These are phyloP conservation scores for Catocala sponsa DNA, from an alignment of 2,888 invertebrate genomes.

Conservation along the genomic window DNA sequence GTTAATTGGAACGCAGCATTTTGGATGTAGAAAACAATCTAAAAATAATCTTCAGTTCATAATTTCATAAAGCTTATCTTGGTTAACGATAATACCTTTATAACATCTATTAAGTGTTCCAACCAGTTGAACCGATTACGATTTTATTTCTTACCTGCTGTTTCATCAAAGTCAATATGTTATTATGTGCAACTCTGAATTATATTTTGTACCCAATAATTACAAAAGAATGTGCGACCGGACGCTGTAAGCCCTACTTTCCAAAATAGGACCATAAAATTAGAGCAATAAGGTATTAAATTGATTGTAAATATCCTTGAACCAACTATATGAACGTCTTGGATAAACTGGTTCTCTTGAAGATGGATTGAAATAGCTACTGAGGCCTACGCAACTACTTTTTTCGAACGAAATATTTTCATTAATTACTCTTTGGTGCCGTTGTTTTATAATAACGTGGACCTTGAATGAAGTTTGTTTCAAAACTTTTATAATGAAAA, in stretches of 20 bases:
- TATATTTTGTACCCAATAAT: slow-evolving; percentile 71
- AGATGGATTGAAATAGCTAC: slow-evolving; percentile 52
- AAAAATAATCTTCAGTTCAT: no score
- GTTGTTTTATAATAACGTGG: slow-evolving; percentile 49
- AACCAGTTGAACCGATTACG: background rate
- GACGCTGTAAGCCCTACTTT: slow-evolving; percentile 45
- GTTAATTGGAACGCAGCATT: no score
- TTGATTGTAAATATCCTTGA: slow-evolving; percentile 60
- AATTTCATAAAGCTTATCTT: no score
- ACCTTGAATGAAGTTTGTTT: slow-evolving; percentile 2
- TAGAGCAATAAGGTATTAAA: slow-evolving; percentile 63
- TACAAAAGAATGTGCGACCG: slow-evolving; percentile 66
- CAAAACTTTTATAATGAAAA: background rate
- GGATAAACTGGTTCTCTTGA: slow-evolving; percentile 62
- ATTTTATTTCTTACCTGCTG: background rate
- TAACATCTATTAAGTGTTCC: slow-evolving; percentile 14
- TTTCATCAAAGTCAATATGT: slow-evolving; percentile 54
- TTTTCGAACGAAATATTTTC: slow-evolving; percentile 46
- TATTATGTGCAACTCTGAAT: slow-evolving; percentile 65
- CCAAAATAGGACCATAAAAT: slow-evolving; percentile 60
- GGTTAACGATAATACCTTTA: no score
- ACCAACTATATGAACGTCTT: slow-evolving; percentile 67
- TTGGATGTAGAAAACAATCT: no score
- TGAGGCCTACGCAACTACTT: slow-evolving; percentile 39
- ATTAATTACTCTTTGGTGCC: slow-evolving; percentile 45